phyloP scores from a whole-genome alignment of 2,888 invertebrate genomes.

The Sesia bembeciformis region DNA sequence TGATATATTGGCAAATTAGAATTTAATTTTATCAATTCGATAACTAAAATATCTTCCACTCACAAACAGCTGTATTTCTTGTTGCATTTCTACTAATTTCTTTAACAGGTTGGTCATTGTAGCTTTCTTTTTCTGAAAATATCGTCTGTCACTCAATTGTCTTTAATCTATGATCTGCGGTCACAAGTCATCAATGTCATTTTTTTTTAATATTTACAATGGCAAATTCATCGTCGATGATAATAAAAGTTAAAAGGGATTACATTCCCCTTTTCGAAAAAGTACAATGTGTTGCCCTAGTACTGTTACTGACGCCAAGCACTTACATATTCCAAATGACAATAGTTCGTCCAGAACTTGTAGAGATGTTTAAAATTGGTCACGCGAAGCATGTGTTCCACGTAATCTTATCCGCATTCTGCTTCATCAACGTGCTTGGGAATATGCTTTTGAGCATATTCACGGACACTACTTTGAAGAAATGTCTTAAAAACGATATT shows the following conservation, averaged over 20 bases:
- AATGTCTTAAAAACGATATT: background rate
- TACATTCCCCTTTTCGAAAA: constrained; percentile 13
- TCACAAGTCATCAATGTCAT: background rate
- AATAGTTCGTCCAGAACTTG: constrained; percentile 30
- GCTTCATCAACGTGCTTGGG: constrained; percentile 40
- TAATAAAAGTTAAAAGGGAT: background rate
- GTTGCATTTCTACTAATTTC: too few species aligned
- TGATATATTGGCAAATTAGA: too few species aligned
- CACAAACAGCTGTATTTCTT: too few species aligned
- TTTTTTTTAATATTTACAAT: background rate
- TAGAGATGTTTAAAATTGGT: constrained; percentile 22
- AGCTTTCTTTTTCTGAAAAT: too few species aligned
- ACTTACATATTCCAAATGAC: constrained; percentile 37
- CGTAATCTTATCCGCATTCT: constrained; percentile 24
- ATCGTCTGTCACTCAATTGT: too few species aligned
- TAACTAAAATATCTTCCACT: too few species aligned
- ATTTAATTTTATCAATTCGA: too few species aligned
- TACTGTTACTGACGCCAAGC: constrained; percentile 31
- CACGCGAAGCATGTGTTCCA: constrained; percentile 23
- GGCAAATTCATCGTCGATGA: background rate
- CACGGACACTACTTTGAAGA: constrained; percentile 21
- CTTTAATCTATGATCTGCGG: too few species aligned
- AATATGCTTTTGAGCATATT: constrained; percentile 39
- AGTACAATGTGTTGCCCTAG: constrained; percentile 18
- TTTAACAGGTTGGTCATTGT: too few species aligned